Evolutionary conservation across 2,797 vertebrate species (phyloP), one percentile per base, ranked within the genome.

Genomic region (Acanthurus tractus): DNA sequence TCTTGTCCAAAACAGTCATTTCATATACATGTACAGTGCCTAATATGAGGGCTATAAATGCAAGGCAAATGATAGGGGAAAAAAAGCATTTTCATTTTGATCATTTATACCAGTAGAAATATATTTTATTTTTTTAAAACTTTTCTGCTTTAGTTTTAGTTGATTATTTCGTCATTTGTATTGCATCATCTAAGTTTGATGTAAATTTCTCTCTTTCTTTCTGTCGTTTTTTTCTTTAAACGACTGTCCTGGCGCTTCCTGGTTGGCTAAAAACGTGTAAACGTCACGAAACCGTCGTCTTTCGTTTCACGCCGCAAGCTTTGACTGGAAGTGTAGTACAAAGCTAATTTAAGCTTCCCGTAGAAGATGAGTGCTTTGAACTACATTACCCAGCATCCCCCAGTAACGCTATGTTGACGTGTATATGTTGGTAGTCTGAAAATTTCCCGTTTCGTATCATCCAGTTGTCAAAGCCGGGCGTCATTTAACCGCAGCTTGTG

Each of bases 341-440:
- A 4, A 3, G 0, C 0, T 0, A 2, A 3, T 34, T 0, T 20
- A 0, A 1, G 0, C 14, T n/a, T 0, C 0, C 0, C 3, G 3
- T 2, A 3, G 0, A 5, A 1, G 0, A 0, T 12, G 7, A 5
- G 0, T 1, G 0, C 0, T 2, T 0, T 18, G 1, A 76, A 96
- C 95, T 91, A 89, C 95, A 92, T 85, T 92, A 83, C 87, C 95
- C 95, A 92, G 61, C 20, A 80, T 52, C 1, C 63, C 4, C 4
- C 0, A 4, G 1, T 0, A 1, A 12, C 0, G 42, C 17, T 88
- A 83, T 1, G 87, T 63, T 87, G 94, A 96, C 95, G 95, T 96
- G 94, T 95, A 79, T 75, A 87, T 70, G 63, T 46, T 70, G 74
- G 12, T 34, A 42, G 17, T 58, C 45, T 36, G 7, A 72, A 81